Conservation (phyloP, 2,113 vertebrate genomes). For the Aplodontia rufa region DNA sequence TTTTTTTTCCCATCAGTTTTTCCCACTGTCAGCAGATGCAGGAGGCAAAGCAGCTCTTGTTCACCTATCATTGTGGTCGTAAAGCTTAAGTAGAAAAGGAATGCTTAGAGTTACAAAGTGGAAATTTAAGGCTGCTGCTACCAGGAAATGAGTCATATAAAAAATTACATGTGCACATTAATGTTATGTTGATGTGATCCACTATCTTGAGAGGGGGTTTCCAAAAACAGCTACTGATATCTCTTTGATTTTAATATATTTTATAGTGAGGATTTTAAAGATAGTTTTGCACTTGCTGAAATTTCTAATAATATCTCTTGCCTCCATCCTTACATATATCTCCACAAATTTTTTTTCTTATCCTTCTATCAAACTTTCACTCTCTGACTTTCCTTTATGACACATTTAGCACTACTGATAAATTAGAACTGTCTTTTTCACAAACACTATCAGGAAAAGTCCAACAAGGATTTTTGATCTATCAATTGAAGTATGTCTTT, state of each 20-base stretch:
- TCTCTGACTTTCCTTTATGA: constrained; percentile 15
- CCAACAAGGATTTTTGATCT: constrained; percentile 46
- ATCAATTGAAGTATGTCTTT: constrained; percentile 59
- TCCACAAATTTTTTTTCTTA: background rate
- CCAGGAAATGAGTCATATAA: background rate
- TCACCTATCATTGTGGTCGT: background rate
- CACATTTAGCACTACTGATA: constrained; percentile 40
- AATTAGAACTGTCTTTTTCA: constrained; percentile 37
- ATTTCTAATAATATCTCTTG: background rate
- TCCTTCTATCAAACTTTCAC: background rate
- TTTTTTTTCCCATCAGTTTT: background rate
- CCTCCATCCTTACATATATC: background rate
- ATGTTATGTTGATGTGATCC: background rate
- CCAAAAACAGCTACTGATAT: background rate
- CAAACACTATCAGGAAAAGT: constrained; percentile 43
- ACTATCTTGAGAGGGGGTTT: background rate
- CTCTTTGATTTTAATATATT: background rate
- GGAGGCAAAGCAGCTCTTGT: background rate
- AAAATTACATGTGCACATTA: background rate
- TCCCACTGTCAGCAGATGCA: background rate
- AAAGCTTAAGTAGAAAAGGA: background rate
- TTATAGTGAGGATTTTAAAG: background rate
- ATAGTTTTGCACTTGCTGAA: background rate
- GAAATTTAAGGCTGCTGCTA: background rate
- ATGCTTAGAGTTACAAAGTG: background rate